Evolutionary conservation across 2,888 invertebrate genomes (phyloP), one percentile per base, ranked within the genome.

Genomic region (Microplitis deprimator): DNA sequence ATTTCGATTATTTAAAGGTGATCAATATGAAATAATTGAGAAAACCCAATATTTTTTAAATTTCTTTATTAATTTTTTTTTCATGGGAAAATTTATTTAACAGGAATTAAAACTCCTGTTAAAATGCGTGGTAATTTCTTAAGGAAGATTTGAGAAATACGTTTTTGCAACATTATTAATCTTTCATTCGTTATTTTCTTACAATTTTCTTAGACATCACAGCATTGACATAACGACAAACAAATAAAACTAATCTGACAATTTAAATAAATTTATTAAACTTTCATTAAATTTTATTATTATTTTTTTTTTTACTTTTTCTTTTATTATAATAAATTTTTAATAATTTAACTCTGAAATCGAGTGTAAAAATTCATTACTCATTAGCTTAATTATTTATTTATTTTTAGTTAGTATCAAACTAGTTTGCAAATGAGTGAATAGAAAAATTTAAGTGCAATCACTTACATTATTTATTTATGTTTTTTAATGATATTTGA

Each of bases 201-300:
- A 83, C 84, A 80, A 50, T 8, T 85, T 85, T 86, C 83, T 86
- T 85, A 85, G 88, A 88, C 88, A 88, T 89, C 88, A 88, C 89
- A 89, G 87, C 87, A 88, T 88, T 87, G 85, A 86, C 85, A 87
- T 87, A 88, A 88, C 87, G 87, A 88, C 88, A 62, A 62, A 20
- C 13, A 50, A 88, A 87, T 84, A 87, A 87, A 85, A 86, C 85
- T 85, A 86, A 82, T 83, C 76, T 81, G 79, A 76, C 73, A 77
- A 77, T 79, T 29, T 76, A 16, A 41, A 40, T 69, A 41, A 77
- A 16, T 62, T 62, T 62, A 62, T 20, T 17, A 62, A 17, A 20
- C 8, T 59, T 13, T 59, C n/a, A 59, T 59, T 59, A 59, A 59
- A 62, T 17, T 62, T 16, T 6, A 8, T 62, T 62, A 16, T 78